Base-by-base conservation (phyloP, 1,140 invertebrate genomes). In the Dendrolimus kikuchii region DNA sequence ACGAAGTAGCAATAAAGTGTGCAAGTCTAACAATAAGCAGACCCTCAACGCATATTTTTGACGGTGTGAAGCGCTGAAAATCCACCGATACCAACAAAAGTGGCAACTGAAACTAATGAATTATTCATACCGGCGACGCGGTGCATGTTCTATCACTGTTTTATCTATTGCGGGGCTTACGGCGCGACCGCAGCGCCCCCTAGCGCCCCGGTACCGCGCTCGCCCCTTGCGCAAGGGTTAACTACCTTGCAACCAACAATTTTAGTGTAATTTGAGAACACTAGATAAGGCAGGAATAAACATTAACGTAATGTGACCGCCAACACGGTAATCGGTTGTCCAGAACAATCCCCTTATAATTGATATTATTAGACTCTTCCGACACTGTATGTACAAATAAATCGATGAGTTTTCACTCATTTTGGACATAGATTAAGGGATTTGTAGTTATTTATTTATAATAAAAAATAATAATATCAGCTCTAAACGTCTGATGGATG, bases 71-170 rank as follows among this genome's bases (percentile, higher is more conserved):
- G 68, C 76, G 78, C 80, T 86, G 82, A 84, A 84, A 86, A 82
- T 81, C 77, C 73, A 77, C 79, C 77, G 81, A 84, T 86, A 82
- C 74, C 74, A 77, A 81, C 81, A 82, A 86, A 82, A 84, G 82
- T 86, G 81, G 82, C 79, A 86, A 84, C 79, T 77, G 81, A 83
- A 84, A 77, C 83, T 86, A 77, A 84, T 86, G 83, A 84, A 86
- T 86, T 77, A 86, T 86, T 86, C 83, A 86, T 81, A 69, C 48
- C 71, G 63, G 74, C 74, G 77, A 76, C 74, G 76, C 81, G 81
- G 81, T 81, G 82, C 82, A 86, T 86, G 82, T 84, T 86, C 83
- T 86, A 86, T 86, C 83, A 84, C 82, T 82, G 82, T 86, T 86
- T 84, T 86, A 84, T 86, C 82, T 86, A 82, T 86, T 81, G 81